Base-by-base conservation (phyloP, 2,797 vertebrate genomes). In the Pampus argenteus region DNA sequence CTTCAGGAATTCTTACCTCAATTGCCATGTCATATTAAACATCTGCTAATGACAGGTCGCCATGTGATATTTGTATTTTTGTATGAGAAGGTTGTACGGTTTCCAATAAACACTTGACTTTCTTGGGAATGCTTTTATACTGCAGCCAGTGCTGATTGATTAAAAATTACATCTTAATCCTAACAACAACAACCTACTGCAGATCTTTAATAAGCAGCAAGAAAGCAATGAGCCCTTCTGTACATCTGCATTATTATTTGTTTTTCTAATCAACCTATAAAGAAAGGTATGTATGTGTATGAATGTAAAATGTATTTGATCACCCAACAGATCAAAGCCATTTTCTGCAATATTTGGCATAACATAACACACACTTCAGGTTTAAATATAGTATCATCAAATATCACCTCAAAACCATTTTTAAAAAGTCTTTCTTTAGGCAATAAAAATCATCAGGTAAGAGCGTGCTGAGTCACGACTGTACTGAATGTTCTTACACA, bases 401-500 rank as follows among this genome's bases (percentile, higher is more conserved):
- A 11, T 15, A 69, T 48, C 57, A 60, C 17, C 22, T 31, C 3
- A 45, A 8, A 55, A 13, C 49, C 11, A 34, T 31, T 28, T 64
- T 38, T 26, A 3, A 60, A 31, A 54, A 18, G 22, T 6, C 8
- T 14, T 18, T 47, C 23, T 29, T 62, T 8, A 55, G 5, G 14
- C 45, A 7, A 42, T 49, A 29, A 29, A 9, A 55, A 26, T 26
- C 9, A 60, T 23, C 4, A 25, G 14, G 15, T 29, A 11, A n/a
- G 3, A 10, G 52, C 9, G n/a, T 4, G 26, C 40, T 34, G 31
- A 62, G 69, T 78, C 50, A 76, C 67, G 54, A 31, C 1, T 49
- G 57, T 8, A 50, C 26, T 42, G 28, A 20, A 13, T 62, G 50
- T 78, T 76, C 58, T 28, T 72, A 65, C 64, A 29, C 42, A 31